Conservation (phyloP, 2,888 invertebrate species). For the Chalcosyrphus nemorum region DNA sequence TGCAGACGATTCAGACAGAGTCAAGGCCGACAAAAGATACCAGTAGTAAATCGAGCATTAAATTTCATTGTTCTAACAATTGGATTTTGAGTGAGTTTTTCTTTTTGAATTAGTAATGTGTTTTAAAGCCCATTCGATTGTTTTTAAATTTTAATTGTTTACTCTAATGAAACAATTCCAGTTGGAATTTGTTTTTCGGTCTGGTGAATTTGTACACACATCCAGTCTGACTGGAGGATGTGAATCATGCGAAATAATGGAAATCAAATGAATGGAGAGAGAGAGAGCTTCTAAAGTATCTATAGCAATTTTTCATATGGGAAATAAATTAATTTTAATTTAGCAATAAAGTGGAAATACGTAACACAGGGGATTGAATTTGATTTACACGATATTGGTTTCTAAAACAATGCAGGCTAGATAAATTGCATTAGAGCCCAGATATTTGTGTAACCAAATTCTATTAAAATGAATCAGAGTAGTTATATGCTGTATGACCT, state of each 20-base stretch:
- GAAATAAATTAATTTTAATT: conserved; percentile 10
- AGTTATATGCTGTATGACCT: no score
- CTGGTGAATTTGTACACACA: neutral
- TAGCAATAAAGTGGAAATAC: neutral
- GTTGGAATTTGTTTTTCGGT: neutral
- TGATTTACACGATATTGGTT: no score
- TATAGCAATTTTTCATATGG: neutral
- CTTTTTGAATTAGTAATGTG: no score
- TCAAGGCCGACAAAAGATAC: conserved; percentile 2
- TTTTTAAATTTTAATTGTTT: conserved; percentile 18
- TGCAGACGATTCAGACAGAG: neutral
- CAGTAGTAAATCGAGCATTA: no score
- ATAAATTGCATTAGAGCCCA: no score
- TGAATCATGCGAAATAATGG: neutral
- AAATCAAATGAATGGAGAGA: neutral
- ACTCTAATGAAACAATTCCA: neutral
- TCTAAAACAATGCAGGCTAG: no score
- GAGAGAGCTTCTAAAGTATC: neutral
- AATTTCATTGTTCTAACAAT: no score
- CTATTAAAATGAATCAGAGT: no score
- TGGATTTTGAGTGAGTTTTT: no score
- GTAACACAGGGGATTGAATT: conserved; percentile 5
- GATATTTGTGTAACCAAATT: no score
- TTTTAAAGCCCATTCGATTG: no score
- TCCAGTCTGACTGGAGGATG: neutral